Evolutionary conservation across 1,140 invertebrate species (phyloP).

Genomic region (Papilio polytes): DNA sequence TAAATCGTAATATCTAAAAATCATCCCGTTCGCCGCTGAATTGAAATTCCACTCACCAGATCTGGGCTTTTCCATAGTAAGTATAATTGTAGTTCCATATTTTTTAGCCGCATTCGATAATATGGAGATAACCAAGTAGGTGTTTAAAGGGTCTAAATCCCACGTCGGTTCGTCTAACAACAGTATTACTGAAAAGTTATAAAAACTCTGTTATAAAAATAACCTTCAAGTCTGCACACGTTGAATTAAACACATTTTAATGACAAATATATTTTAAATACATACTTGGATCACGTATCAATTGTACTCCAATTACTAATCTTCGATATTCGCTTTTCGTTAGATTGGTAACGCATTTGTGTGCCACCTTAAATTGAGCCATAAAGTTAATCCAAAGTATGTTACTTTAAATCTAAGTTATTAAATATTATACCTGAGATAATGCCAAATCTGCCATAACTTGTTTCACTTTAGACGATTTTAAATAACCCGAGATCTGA

Average conservation of each 20-base stretch:
- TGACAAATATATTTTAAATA: background rate
- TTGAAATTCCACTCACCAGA: constrained; percentile 80
- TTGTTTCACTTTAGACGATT: constrained; percentile 91
- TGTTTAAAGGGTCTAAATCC: constrained; percentile 95
- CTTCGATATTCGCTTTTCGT: constrained; percentile 93
- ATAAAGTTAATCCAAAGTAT: constrained; percentile 31
- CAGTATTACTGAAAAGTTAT: constrained; percentile 88
- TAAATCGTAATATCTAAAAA: no score
- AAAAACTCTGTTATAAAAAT: constrained; percentile 22
- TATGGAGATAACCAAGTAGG: constrained; percentile 96
- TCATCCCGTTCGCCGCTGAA: background rate
- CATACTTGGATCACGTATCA: constrained; percentile 93
- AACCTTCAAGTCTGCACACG: background rate
- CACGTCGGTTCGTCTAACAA: constrained; percentile 95
- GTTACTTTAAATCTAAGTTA: background rate
- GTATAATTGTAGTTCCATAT: constrained; percentile 93
- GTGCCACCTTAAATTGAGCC: constrained; percentile 85
- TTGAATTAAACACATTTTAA: background rate
- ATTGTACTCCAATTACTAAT: constrained; percentile 93
- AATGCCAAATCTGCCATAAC: constrained; percentile 95
- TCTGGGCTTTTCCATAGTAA: constrained; percentile 96
- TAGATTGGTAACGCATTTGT: constrained; percentile 91
- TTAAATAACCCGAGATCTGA: constrained; percentile 88
- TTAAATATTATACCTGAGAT: constrained; percentile 85
- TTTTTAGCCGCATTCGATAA: constrained; percentile 96